Conservation (phyloP, 1,140 invertebrate species). For the Pogonus chalceus region DNA sequence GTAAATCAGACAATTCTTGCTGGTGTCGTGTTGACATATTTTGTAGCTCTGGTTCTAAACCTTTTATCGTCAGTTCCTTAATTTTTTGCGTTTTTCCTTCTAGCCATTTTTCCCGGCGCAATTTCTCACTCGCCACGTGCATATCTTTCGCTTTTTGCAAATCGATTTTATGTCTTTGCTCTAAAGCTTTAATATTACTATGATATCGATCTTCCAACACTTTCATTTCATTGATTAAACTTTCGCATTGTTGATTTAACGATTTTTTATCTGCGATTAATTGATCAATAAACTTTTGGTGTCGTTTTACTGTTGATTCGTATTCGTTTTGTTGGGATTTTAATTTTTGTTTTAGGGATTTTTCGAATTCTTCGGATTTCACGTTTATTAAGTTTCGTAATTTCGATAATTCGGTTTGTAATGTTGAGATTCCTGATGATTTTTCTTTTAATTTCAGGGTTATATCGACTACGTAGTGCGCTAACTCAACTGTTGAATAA, state of each 20-base stretch:
- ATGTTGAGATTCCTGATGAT: constrained; percentile 23
- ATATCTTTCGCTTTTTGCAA: constrained; percentile 52
- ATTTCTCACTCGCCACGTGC: constrained; percentile 53
- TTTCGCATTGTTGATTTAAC: constrained; percentile 54
- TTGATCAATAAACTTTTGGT: constrained; percentile 62
- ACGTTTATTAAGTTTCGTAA: constrained; percentile 24
- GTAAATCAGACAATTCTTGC: constrained; percentile 47
- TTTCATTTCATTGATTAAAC: constrained; percentile 46
- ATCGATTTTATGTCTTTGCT: constrained; percentile 54
- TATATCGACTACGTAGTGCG: constrained; percentile 25
- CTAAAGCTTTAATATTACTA: constrained; percentile 42
- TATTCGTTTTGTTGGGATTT: constrained; percentile 53
- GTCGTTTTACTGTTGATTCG: constrained; percentile 48
- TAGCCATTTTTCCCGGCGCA: constrained; percentile 54
- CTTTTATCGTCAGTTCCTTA: constrained; percentile 63
- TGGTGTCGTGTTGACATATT: constrained; percentile 52
- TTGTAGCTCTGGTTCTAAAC: constrained; percentile 59
- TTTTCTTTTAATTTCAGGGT: constrained; percentile 30
- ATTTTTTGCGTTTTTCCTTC: constrained; percentile 61
- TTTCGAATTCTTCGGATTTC: constrained; percentile 22
- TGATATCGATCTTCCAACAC: constrained; percentile 39
- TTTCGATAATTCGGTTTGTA: constrained; percentile 27
- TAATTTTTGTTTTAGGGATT: constrained; percentile 30
- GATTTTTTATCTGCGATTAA: constrained; percentile 54
- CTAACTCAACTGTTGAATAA: constrained; percentile 22